Conservation (phyloP, 2,113 vertebrate genomes). For the Serilophus lunatus region DNA sequence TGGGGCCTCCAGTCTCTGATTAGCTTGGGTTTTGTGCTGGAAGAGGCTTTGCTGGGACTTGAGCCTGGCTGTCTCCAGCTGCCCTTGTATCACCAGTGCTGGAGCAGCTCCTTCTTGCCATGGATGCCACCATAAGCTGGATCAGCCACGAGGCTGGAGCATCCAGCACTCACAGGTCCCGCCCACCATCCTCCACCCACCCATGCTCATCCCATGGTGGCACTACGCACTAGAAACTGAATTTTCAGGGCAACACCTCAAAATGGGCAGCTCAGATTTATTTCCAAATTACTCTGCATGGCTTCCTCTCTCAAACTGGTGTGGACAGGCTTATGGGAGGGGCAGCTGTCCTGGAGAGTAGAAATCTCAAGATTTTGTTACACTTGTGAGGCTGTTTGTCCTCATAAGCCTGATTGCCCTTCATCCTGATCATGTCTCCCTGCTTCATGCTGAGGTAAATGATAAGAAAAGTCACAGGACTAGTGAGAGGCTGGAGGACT, state of each 20-base stretch:
- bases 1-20: not conserved
- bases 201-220: rapidly evolving
- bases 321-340: not conserved
- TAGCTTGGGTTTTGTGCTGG: not conserved
- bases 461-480: not conserved
- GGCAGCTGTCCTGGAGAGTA: not conserved
- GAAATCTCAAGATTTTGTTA: not conserved
- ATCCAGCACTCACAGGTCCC: not conserved
- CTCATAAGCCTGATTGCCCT: rapidly evolving
- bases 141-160: rapidly evolving
- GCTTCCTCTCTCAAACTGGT: not conserved
- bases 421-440: not conserved
- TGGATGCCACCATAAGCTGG: not conserved
- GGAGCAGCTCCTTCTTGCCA: not conserved
- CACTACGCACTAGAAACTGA: not conserved
- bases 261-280: not conserved
- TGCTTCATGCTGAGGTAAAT: rapidly evolving
- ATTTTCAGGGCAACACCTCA: not conserved
- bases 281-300: not conserved
- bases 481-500: not conserved
- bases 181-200: not conserved
- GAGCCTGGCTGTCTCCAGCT: not conserved
- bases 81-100: rapidly evolving
- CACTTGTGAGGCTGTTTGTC: not conserved
- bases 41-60: not conserved